Percentiles rank a stretch among this genome's conserved stretches.
Conservation (phyloP, 2,113 vertebrate genomes). For the Zeus faber region DNA sequence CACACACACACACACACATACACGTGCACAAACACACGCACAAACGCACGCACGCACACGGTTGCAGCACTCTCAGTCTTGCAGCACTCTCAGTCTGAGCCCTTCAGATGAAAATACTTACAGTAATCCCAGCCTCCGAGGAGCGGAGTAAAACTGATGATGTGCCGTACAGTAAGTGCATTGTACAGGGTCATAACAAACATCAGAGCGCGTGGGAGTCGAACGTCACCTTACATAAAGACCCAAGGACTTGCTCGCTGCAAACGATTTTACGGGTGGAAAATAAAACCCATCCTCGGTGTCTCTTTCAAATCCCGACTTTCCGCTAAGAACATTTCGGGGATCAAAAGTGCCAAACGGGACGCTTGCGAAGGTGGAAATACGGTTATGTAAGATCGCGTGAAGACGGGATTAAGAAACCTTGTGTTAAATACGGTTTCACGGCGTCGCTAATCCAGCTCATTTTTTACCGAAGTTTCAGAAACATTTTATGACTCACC, state of each 20-base stretch:
- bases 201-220: conserved; percentile 63
- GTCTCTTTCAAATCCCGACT: conserved; percentile 54
- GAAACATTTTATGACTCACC: conserved; percentile 47
- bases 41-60: conserved; percentile 33
- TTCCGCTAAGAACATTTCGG: conserved; percentile 59
- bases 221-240: conserved; percentile 72
- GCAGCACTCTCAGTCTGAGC: conserved; percentile 50
- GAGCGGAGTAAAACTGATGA: conserved; percentile 62
- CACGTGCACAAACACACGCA: conserved; percentile 27
- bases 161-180: conserved; percentile 63
- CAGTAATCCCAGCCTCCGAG: conserved; percentile 54
- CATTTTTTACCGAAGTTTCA: no score
- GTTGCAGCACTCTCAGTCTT: conserved; percentile 47
- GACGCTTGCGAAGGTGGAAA: conserved; percentile 46
- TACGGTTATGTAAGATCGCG: conserved; percentile 51
- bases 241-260: conserved; percentile 51
- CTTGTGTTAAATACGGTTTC: conserved; percentile 21
- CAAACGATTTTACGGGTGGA: conserved; percentile 65
- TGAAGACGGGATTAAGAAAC: neutral
- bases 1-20: conserved; percentile 38
- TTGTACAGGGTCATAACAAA: conserved; percentile 63
- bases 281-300: conserved; percentile 58
- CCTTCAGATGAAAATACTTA: conserved; percentile 70
- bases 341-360: conserved; percentile 58
- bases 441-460: no score